phyloP scores from a whole-genome alignment of 1,140 invertebrate species.

The Condylostylus longicornis region DNA sequence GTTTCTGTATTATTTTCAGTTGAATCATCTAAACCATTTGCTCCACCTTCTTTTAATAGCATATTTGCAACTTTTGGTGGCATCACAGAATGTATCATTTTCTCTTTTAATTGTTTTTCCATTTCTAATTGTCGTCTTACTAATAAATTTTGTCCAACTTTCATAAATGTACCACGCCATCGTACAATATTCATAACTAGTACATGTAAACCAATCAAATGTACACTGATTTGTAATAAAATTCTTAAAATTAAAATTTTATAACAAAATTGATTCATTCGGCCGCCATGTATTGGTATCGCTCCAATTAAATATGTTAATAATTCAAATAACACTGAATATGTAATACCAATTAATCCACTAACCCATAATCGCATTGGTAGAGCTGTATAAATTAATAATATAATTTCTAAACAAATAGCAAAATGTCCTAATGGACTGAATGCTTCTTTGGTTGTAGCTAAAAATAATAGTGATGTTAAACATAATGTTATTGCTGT shows the following conservation, averaged over 20 bases:
- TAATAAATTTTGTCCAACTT: conserved; percentile 81
- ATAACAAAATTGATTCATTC: conserved; percentile 34
- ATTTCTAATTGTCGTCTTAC: conserved; percentile 76
- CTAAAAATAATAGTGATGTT: conserved; percentile 24
- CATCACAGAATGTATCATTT: conserved; percentile 97
- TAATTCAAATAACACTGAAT: conserved; percentile 71
- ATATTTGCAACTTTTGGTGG: conserved; percentile 79
- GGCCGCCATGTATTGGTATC: conserved; percentile 30
- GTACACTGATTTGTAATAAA: conserved; percentile 74
- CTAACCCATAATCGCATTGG: conserved; percentile 79
- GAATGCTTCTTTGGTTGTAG: conserved; percentile 29
- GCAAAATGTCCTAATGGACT: conserved; percentile 70
- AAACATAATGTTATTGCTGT: conserved; percentile 22
- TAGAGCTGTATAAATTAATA: conserved; percentile 84
- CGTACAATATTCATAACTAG: conserved; percentile 82
- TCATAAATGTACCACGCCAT: conserved; percentile 91
- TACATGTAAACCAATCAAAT: conserved; percentile 84
- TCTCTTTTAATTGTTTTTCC: conserved; percentile 88
- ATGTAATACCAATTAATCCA: conserved; percentile 56
- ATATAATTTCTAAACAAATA: conserved; percentile 69
- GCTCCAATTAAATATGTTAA: conserved; percentile 34
- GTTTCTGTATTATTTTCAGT: conserved; percentile 17
- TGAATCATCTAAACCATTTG: conserved; percentile 32
- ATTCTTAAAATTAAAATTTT: conserved; percentile 53
- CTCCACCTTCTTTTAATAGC: conserved; percentile 58